A percentile compares a stretch with the other conserved stretches of the same genome.
Conservation (phyloP, 2,113 vertebrate species). For the Neotragus pygmaeus region DNA sequence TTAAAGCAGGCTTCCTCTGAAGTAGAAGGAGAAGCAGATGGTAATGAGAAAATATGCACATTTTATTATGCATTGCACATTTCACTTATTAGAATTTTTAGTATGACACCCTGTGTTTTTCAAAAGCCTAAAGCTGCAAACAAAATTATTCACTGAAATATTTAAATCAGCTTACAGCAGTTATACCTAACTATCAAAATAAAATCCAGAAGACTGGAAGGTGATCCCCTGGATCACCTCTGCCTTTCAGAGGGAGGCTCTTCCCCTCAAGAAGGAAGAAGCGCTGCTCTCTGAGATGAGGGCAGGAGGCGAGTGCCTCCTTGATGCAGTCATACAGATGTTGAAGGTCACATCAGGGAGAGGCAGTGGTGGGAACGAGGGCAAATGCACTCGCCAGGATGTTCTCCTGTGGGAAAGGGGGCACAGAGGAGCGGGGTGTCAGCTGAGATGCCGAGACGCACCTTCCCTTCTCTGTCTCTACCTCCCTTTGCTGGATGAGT, state of each 20-base stretch:
- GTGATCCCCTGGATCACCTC: neutral
- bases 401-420: neutral
- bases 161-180: constrained; percentile 49
- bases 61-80: constrained; percentile 56
- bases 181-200: constrained; percentile 47
- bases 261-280: neutral
- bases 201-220: constrained; percentile 2
- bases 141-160: constrained; percentile 54
- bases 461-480: neutral
- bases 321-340: neutral
- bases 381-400: too few species aligned
- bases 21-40: constrained; percentile 29
- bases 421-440: neutral
- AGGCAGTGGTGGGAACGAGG: neutral
- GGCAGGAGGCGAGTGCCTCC: neutral
- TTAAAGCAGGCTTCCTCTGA: constrained; percentile 6
- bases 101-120: constrained; percentile 33
- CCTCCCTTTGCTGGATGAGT: neutral
- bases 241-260: neutral
- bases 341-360: rapidly evolving
- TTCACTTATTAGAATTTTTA: constrained; percentile 66
- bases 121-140: constrained; percentile 44
- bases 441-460: neutral
- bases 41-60: constrained; percentile 12
- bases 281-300: neutral